Evolutionary conservation across 2,888 invertebrate species (phyloP), one percentile per base, ranked within the genome.

Genomic region (Stenodema calcarata): DNA sequence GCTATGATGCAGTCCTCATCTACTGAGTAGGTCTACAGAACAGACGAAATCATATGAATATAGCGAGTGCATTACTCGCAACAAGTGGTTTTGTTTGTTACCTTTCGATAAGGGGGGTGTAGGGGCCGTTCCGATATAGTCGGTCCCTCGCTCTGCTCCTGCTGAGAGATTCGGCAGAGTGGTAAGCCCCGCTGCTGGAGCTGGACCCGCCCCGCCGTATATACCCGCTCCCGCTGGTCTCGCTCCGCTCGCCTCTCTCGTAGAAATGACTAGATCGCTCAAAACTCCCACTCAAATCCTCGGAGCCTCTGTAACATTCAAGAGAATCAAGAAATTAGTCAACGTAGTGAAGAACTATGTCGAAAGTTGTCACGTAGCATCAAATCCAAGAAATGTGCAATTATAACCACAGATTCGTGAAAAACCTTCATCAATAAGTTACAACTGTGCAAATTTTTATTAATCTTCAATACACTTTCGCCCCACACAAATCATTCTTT

Each of bases 221-320:
- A 90, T 90, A 89, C 87, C 89, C 89, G 89, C 87, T 90, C 42
- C 70, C 86, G 50, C 81, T 73, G 90, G 87, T 89, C 87, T 88
- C 90, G 88, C 89, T 88, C 89, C 90, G 90, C 30, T 87, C 90
- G 88, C 87, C 90, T 88, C 92, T 91, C 88, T 93, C 93, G 91
- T 93, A 93, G 90, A 93, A 93, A 90, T 91, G 91, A 91, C 91
- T 91, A 91, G 91, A 90, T 89, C 93, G 92, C 88, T 92, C 93
- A 90, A 92, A 93, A 89, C 91, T 91, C 89, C 91, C 91, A 90
- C 92, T 92, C 90, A 88, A 75, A 84, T 93, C 93, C 89, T 93
- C 93, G 87, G 92, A 90, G 89, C 93, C 92, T 91, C 93, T 93
- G 86, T 30, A 50, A 80, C 75, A 79, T 16, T n/a, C 14, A 23